Evolutionary conservation across 1,140 invertebrate species (phyloP), one percentile per base, ranked within the genome.

Genomic region (Subanguina moxae): DNA sequence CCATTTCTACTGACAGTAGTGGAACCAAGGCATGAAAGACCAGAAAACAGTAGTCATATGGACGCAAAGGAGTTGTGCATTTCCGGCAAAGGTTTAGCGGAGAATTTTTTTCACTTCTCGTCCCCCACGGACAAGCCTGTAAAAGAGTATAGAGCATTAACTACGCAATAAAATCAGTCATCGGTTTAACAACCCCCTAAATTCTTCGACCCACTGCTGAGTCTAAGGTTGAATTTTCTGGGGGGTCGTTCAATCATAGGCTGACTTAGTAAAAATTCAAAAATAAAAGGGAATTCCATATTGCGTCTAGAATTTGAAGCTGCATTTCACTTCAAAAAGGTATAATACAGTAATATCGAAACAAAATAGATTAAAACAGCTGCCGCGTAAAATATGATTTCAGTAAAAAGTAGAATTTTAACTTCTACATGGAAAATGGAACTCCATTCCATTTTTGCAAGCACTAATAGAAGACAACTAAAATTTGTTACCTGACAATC

Each of bases 71-170:
- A n/a, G 25, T 19, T 13, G 38, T 38, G 42, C 73, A 75, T 23
- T 57, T 30, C 13, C 56, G 25, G 57, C 73, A 75, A 15, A 48
- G 11, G 32, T 38, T 38, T 3, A 38, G 32, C 32, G 32, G 19
- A 21, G 72, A 72, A 17, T 73, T 21, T 43, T 27, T 67, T 28
- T 11, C 56, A 21, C 62, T 72, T 0, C 61, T 42, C 1, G 43
- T 62, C 9, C 71, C 73, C 72, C 73, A 75, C 21, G 76, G 76
- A 62, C 73, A 75, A n/a, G 76, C 46, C 75, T 70, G 25, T 11
- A 38, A 3, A 38, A 5, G 3, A 38, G 32, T 11, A 70, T 73
- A 63, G 17, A 69, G 5, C 3, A 21, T 52, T 52, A 15, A 21
- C 3, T 8, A 52, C 23, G 17, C 17, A 3, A 52, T 7, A 52